Base-by-base conservation (phyloP, 2,797 vertebrate species). In the Staurois parvus region DNA sequence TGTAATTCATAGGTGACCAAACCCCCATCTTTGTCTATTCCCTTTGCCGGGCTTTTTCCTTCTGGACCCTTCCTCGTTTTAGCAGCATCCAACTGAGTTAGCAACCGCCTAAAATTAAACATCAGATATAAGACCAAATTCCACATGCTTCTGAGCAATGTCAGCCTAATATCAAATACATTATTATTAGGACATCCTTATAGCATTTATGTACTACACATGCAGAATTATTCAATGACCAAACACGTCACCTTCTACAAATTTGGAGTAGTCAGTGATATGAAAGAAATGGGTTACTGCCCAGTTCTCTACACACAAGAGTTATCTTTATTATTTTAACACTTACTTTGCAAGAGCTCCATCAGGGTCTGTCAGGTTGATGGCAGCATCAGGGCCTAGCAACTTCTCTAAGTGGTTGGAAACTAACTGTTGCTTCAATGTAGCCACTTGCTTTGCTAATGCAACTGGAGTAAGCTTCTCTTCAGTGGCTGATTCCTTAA, bases 1-100 rank as follows among this genome's bases (percentile, higher is more conserved):
- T 97, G 97, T 8, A 98, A 93, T 90, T 99, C 97, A 0, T 98
- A 98, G 8, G 98, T 96, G 52, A 99, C 95, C 2, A 96, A 92
- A 67, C 88, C 91, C 3, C 93, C 93, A 32, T 93, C 90, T 3
- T 88, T 88, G 0, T 68, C 12, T 4, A 42, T 87, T 68, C 42
- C 32, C 75, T 94, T 95, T 24, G 91, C 76, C 34, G 87, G 78
- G 2, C 84, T 94, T 94, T 91, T 94, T 87, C 88, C 91, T 0
- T 88, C 84, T 6, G 88, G 37, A 19, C 34, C 94, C 80, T 88
- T 93, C 85, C 89, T 93, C 79, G 94, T 94, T 90, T 96, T 96
- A 12, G 95, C 95, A 28, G 89, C 95, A 87, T 98, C 96, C 91
- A 99, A 94, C 92, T 99, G 97, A 88, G 96, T 95, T 88, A 99